Conservation (phyloP, 2,113 vertebrate species). For the Phodopus roborovskii region DNA sequence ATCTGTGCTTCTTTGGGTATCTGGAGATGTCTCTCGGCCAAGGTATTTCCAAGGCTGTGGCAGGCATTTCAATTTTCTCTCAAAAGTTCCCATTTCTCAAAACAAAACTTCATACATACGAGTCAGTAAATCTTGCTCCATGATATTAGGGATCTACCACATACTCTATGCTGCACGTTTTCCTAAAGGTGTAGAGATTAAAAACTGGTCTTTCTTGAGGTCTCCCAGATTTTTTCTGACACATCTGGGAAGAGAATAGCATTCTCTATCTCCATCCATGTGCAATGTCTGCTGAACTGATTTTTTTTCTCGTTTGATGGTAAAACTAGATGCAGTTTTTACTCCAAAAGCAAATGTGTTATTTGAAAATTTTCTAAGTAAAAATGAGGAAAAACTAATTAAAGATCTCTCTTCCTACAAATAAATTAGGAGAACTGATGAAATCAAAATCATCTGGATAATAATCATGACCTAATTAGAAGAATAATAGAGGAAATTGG, state of each 20-base stretch:
- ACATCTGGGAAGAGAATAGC: accelerated
- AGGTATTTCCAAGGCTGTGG: neutral
- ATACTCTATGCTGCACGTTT: neutral
- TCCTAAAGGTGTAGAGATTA: neutral
- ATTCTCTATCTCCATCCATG: neutral
- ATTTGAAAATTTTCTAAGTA: constrained; percentile 17
- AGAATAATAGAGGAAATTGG: constrained; percentile 4
- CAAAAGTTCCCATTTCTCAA: neutral
- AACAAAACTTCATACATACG: neutral
- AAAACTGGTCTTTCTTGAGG: neutral
- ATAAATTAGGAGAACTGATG: constrained; percentile 17
- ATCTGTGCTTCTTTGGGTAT: neutral
- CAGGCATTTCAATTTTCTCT: neutral
- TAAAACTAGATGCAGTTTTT: neutral
- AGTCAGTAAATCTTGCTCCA: neutral
- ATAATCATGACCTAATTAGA: constrained; percentile 32
- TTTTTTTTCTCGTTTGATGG: neutral
- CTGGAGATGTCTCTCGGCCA: neutral
- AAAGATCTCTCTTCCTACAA: neutral
- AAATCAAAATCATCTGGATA: constrained; percentile 26
- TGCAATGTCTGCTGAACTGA: neutral
- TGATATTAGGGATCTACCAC: neutral
- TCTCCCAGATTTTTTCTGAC: neutral
- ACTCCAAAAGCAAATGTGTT: neutral
- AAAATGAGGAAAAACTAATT: neutral